Evolutionary conservation across 1,140 invertebrate species (phyloP), one percentile per base, ranked within the genome.

Genomic region (Brachionus calyciflorus): DNA sequence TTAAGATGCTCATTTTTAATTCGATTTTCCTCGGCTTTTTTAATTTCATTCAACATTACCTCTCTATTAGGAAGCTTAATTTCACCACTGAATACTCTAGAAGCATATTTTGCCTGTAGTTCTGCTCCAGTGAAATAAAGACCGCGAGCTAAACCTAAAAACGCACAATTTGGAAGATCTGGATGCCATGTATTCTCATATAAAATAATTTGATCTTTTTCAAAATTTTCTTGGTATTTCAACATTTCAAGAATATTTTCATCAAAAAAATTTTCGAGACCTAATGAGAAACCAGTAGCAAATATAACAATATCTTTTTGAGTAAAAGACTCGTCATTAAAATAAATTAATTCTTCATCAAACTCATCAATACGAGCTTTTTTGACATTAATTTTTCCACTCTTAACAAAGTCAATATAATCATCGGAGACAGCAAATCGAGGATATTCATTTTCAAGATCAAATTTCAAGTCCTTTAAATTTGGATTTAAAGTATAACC

Each of bases 221-320:
- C 3, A 5, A 53, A 30, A 7, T 57, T 51, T 5, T 46, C 24
- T 28, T 49, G 12, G 7, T 30, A 51, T 28, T 49, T 51, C 40
- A 75, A 41, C 19, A 19, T 51, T 24, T 75, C 40, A 12, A 75
- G 19, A 14, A 75, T 26, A 26, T 41, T 30, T 10, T 51, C 3
- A 7, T 49, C 46, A 41, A 75, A 75, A 41, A 30, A 75, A n/a
- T n/a, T n/a, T 14, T 75, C 46, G 12, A 75, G 17, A n/a, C 46
- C 28, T 12, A 51, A 24, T 26, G n/a, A 10, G 30, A 53, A 75
- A 10, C 69, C 69, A 6, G 69, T 75, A 28, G 48, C 51, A 41
- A 75, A 75, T 12, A 75, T 37, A n/a, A 75, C 44, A 4, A 51
- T 26, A 57, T 75, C 69, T 12, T 46, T 28, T 17, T 30, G 12